Evolutionary conservation across 2,888 invertebrate species (phyloP).

Genomic region (Ochropleura plecta): DNA sequence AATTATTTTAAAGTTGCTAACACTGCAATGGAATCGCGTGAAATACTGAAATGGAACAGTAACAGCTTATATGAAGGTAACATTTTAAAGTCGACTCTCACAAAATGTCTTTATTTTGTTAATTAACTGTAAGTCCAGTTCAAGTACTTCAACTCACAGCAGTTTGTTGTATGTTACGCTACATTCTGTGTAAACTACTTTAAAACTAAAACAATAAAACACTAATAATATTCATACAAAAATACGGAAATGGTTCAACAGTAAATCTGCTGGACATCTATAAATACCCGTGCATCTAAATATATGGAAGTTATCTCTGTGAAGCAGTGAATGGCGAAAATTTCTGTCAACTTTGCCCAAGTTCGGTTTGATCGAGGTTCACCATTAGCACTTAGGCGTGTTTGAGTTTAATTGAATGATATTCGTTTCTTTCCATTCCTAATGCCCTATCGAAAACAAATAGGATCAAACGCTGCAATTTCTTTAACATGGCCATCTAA

Average conservation of each 20-base stretch:
- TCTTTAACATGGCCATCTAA: not conserved
- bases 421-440: not conserved
- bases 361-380: not conserved
- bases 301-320: constrained; percentile 9
- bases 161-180: not conserved
- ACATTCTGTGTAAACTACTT: not conserved
- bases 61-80: not conserved
- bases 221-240: not conserved
- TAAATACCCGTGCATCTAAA: not conserved
- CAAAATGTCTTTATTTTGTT: not conserved
- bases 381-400: not conserved
- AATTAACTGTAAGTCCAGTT: not conserved
- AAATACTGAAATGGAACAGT: constrained; percentile 5
- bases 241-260: not conserved
- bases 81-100: not conserved
- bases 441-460: not conserved
- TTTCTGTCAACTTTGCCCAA: constrained; percentile 1
- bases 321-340: not conserved
- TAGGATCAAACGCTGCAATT: not conserved
- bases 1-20: not conserved
- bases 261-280: not conserved
- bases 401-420: not conserved
- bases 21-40: not conserved
- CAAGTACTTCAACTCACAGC: not conserved
- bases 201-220: too few species aligned